Evolutionary conservation across 2,888 invertebrate species (phyloP).

Genomic region (Agrochola circellaris): DNA sequence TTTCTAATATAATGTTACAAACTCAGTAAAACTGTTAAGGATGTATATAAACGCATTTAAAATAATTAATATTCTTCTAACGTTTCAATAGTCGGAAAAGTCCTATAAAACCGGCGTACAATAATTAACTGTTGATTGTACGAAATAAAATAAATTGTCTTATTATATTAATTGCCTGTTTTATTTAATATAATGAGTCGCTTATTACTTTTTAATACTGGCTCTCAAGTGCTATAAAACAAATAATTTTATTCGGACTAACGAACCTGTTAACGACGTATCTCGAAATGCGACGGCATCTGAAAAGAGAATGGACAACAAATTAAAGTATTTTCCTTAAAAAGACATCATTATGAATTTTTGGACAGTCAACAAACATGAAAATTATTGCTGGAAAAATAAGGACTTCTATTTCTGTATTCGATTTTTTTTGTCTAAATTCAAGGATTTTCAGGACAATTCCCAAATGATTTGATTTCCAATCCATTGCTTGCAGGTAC

Average conservation of each 20-base stretch:
- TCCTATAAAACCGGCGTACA: constrained; percentile 25
- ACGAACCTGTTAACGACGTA: constrained; percentile 75
- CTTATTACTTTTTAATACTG: constrained; percentile 59
- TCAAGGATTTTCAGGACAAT: neutral
- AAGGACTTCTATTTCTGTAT: neutral
- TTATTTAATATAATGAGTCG: constrained; percentile 61
- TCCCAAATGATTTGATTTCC: neutral
- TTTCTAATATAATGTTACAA: neutral
- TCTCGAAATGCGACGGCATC: constrained; percentile 73
- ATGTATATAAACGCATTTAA: neutral
- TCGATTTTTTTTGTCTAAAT: neutral
- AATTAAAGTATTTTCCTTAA: constrained; percentile 51
- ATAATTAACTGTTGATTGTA: constrained; percentile 44
- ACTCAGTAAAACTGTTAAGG: neutral
- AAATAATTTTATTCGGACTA: constrained; percentile 55
- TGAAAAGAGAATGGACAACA: constrained; percentile 71
- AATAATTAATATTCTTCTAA: constrained; percentile 14
- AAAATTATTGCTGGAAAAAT: neutral
- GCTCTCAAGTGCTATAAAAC: constrained; percentile 56
- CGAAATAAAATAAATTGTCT: constrained; percentile 48
- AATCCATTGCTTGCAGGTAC: too few species aligned
- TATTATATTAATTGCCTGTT: constrained; percentile 60
- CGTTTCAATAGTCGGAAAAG: constrained; percentile 1
- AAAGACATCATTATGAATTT: constrained; percentile 49
- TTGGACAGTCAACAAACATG: constrained; percentile 14